Conservation (phyloP, 2,113 vertebrate species). For the Carassius auratus region DNA sequence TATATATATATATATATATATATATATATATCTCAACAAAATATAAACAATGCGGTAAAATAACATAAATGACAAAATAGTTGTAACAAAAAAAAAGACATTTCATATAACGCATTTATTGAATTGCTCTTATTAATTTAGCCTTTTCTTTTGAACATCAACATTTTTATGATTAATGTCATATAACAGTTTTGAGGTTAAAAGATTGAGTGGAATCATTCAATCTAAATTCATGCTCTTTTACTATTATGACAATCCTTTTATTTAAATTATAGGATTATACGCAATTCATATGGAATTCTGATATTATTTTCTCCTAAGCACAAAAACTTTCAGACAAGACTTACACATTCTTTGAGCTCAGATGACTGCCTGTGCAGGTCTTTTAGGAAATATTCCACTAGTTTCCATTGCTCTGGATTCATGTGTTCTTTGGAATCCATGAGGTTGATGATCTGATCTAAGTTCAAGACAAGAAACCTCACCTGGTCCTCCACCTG, state of each 20-base stretch:
- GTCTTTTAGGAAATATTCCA: conserved; percentile 31
- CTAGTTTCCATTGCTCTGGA: neutral
- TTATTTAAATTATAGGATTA: too few species aligned
- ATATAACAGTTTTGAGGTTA: neutral
- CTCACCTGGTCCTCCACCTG: conserved; percentile 45
- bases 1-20: too few species aligned
- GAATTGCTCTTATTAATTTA: neutral
- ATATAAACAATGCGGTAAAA: neutral
- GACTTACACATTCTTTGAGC: conserved; percentile 51
- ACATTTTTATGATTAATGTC: neutral
- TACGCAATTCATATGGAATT: too few species aligned
- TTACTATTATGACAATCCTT: too few species aligned
- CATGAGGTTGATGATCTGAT: conserved; percentile 33
- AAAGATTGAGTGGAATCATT: neutral
- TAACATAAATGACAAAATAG: neutral
- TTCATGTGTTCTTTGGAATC: neutral
- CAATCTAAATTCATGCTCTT: too few species aligned
- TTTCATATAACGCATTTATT: neutral
- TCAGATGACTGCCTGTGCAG: conserved; percentile 34
- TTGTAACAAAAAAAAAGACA: too few species aligned
- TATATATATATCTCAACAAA: neutral
- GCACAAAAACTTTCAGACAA: neutral
- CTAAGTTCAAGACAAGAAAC: conserved; percentile 39
- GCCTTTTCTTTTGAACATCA: neutral
- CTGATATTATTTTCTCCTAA: too few species aligned